Evolutionary conservation across 2,113 vertebrate species (phyloP), one percentile per base, ranked within the genome.

Genomic region (Neotragus pygmaeus): DNA sequence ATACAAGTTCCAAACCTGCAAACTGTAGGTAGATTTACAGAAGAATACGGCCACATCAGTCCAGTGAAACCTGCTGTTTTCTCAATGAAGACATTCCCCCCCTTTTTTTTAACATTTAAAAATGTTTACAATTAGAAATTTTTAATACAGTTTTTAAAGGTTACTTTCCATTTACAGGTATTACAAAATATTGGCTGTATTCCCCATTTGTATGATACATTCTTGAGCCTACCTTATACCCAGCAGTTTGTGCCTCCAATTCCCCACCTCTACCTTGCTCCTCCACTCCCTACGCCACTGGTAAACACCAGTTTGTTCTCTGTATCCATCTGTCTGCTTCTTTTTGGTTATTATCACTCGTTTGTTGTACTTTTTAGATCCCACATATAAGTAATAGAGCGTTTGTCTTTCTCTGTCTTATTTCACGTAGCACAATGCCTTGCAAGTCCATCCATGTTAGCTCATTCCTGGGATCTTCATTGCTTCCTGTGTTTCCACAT

Each of bases 191-290:
- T 23, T 70, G 66, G 66, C n/a, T 13, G 19, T 23, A 39, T 39
- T 70, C 19, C n/a, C 66, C 1, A 0, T 6, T 39, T 39, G n/a
- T 39, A 23, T 39, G n/a, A 39, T 12, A 2, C 1, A 23, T 70
- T 39, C 36, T 23, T 6, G 66, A 23, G n/a, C 10, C 66, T 70
- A 2, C 6, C 19, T 70, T 21, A 39, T 23, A 70, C 19, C 2
- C n/a, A 6, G n/a, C n/a, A 21, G n/a, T 70, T 70, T 12, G 19
- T 23, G n/a, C n/a, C 19, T 70, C 66, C 19, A 70, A 5, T 39
- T 39, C 66, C n/a, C 2, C n/a, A 70, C 10, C n/a, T 70, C n/a
- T 12, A 12, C 10, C 6, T 12, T 39, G 66, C 19, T 70, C n/a
- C 66, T 70, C 66, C n/a, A 70, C 2, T 5, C n/a, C 1, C n/a